These are phyloP conservation scores for Paradisaea rubra DNA, from an alignment of 2,113 vertebrate genomes.

Conservation along the genomic window DNA sequence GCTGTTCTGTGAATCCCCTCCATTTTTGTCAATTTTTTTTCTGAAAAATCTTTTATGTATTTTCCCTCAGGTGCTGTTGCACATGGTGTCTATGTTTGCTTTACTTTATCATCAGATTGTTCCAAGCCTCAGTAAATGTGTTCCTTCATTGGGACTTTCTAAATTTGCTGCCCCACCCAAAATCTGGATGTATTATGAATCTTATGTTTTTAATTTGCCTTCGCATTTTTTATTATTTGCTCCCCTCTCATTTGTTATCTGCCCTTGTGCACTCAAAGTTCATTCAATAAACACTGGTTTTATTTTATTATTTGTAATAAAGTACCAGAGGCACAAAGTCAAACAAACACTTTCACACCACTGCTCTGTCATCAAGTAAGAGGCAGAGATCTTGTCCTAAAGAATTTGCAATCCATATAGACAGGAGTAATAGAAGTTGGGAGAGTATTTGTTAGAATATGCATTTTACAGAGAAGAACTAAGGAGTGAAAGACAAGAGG, in stretches of 20 bases:
- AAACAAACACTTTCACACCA: background rate
- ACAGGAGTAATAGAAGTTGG: background rate
- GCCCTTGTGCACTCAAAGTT: background rate
- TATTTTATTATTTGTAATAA: background rate
- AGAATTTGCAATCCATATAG: background rate
- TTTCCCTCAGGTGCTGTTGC: background rate
- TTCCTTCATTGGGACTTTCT: background rate
- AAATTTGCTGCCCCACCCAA: background rate
- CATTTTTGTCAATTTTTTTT: background rate
- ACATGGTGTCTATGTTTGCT: background rate
- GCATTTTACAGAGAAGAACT: background rate
- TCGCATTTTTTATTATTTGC: background rate
- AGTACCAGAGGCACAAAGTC: background rate
- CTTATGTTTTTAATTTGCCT: background rate
- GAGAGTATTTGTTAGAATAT: background rate
- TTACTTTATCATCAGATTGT: background rate
- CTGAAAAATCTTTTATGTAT: background rate
- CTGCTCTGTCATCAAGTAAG: background rate
- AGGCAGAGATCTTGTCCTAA: background rate
- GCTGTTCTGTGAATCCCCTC: background rate
- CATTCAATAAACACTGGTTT: background rate
- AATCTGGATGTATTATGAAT: background rate
- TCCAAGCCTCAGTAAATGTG: background rate
- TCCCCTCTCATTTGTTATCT: background rate
- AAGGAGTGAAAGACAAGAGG: background rate